phyloP scores from a whole-genome alignment of 2,113 vertebrate genomes.

The Cricetomys ansorgei region DNA sequence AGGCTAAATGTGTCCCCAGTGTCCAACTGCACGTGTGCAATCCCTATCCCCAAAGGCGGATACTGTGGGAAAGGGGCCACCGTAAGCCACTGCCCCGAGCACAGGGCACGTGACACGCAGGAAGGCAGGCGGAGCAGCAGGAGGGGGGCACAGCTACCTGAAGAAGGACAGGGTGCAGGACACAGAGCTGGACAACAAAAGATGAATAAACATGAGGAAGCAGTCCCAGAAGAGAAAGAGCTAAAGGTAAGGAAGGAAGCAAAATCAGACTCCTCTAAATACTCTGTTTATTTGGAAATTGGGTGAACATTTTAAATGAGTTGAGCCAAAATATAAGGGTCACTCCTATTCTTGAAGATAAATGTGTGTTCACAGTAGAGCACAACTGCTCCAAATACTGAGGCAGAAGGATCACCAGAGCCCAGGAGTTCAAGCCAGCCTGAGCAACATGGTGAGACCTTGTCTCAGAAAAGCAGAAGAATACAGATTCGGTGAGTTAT shows the following conservation, averaged over 20 bases:
- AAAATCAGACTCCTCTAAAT: background rate
- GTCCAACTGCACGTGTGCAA: fast-evolving
- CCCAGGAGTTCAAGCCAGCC: background rate
- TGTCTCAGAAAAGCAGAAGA: background rate
- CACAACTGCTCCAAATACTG: background rate
- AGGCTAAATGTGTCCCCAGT: background rate
- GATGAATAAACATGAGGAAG: background rate
- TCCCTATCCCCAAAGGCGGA: background rate
- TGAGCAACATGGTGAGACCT: background rate
- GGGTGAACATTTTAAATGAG: constrained; percentile 21
- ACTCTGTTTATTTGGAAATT: constrained; percentile 7
- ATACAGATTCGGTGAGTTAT: too few species aligned
- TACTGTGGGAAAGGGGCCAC: background rate
- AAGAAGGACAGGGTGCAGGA: background rate
- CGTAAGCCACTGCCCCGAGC: fast-evolving
- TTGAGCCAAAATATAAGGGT: constrained; percentile 24
- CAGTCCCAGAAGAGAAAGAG: too few species aligned
- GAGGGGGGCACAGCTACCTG: fast-evolving
- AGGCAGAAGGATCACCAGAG: background rate
- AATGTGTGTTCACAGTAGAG: background rate
- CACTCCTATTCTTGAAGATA: constrained; percentile 33
- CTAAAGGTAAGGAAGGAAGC: too few species aligned
- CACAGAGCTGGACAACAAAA: background rate
- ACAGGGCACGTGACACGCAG: background rate
- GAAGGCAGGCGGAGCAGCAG: background rate